These are phyloP conservation scores for Pantelozetes paolii DNA, from an alignment of 2,888 invertebrate species.

Conservation along the genomic window DNA sequence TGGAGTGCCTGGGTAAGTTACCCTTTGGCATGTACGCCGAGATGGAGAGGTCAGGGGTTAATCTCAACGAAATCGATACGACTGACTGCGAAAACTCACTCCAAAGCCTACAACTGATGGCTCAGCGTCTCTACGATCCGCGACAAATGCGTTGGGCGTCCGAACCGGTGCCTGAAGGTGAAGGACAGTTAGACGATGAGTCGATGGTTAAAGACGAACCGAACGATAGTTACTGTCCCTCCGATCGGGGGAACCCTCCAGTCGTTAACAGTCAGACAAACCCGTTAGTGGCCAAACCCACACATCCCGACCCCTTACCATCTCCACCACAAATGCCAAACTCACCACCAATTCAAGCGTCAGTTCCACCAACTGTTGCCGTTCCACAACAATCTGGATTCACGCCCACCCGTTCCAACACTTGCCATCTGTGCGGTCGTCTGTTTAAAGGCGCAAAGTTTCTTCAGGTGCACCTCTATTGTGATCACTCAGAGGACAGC, in stretches of 20 bases:
- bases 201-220: constrained; percentile 25
- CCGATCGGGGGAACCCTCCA: background rate
- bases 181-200: background rate
- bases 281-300: background rate
- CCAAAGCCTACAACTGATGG: constrained; percentile 68
- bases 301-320: background rate
- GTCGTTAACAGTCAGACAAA: background rate
- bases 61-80: constrained; percentile 90
- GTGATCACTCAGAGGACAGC: constrained; percentile 48
- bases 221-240: background rate
- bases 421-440: constrained; percentile 50
- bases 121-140: constrained; percentile 50
- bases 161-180: constrained; percentile 34
- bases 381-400: constrained; percentile 8
- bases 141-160: constrained; percentile 48
- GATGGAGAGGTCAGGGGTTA: constrained; percentile 81
- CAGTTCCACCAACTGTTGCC: background rate
- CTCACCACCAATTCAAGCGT: background rate
- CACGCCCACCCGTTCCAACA: constrained; percentile 45
- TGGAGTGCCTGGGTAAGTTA: constrained; percentile 69
- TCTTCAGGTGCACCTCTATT: constrained; percentile 50
- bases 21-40: constrained; percentile 92
- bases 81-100: constrained; percentile 92
- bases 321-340: background rate
- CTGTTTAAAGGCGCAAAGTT: constrained; percentile 49